Conservation (phyloP, 2,888 invertebrate species). For the Cyrtodaria siliqua region DNA sequence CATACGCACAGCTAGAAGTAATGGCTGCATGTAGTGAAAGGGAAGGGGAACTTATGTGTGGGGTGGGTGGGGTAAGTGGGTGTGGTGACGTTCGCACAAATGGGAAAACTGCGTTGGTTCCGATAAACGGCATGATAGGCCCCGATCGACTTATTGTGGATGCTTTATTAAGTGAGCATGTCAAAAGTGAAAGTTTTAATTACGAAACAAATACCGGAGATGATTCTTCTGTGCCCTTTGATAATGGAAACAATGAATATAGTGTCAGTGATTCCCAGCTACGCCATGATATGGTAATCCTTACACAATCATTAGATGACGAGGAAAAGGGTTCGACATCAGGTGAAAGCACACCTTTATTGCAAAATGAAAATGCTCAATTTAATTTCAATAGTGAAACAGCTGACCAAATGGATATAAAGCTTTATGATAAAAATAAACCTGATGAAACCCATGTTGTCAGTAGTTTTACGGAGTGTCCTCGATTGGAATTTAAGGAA, state of each 20-base stretch:
- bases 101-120: constrained; percentile 52
- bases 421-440: background rate
- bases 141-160: constrained; percentile 54
- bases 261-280: constrained; percentile 16
- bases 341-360: constrained; percentile 47
- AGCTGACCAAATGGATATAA: background rate
- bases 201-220: constrained; percentile 17
- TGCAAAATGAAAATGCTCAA: constrained; percentile 51
- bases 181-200: constrained; percentile 14
- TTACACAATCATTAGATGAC: constrained; percentile 39
- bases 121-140: constrained; percentile 42
- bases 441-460: constrained; percentile 14
- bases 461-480: constrained; percentile 36
- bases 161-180: constrained; percentile 38
- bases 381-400: background rate
- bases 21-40: constrained; percentile 40
- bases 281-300: constrained; percentile 21
- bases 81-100: constrained; percentile 35
- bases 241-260: constrained; percentile 3
- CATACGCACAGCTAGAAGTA: constrained; percentile 62
- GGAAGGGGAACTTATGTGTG: constrained; percentile 37
- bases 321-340: constrained; percentile 39
- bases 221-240: background rate
- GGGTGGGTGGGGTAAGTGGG: constrained; percentile 19
- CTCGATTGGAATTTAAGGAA: constrained; percentile 36